Percentiles rank a stretch among this genome's conserved stretches.
Evolutionary conservation across 2,113 vertebrate genomes (phyloP).

Genomic region (Cephalopholis sonnerati): DNA sequence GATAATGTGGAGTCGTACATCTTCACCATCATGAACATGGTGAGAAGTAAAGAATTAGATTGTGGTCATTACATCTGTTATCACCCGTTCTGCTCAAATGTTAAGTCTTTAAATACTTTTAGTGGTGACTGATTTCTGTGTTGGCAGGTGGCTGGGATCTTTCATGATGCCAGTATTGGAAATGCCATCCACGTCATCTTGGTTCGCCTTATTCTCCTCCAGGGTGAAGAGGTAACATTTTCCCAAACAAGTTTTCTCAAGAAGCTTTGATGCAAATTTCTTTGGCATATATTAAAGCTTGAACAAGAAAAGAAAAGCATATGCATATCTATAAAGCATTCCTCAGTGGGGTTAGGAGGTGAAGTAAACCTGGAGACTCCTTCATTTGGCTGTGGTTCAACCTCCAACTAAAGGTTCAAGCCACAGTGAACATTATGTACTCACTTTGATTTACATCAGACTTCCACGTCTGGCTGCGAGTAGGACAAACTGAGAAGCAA

Average conservation of each 20-base stretch:
- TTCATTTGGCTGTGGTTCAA: not conserved
- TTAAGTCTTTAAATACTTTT: not conserved
- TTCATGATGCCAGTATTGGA: slow-evolving; percentile 96
- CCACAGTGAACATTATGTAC: not conserved
- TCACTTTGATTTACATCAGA: not conserved
- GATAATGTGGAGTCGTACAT: slow-evolving; percentile 96
- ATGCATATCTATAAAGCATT: not conserved
- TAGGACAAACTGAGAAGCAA: not conserved
- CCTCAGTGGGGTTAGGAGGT: not conserved
- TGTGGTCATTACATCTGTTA: not conserved
- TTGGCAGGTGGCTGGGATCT: slow-evolving; percentile 93
- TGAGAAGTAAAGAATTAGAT: slow-evolving; percentile 55
- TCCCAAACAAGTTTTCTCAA: not conserved
- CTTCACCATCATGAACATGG: slow-evolving; percentile 99
- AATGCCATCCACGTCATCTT: slow-evolving; percentile 96
- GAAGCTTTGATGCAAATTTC: not conserved
- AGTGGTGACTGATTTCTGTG: not conserved
- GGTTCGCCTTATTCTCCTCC: slow-evolving; percentile 94
- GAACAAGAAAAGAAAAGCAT: not conserved
- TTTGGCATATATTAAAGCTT: not conserved
- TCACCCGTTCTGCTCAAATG: not conserved
- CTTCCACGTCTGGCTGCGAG: not conserved
- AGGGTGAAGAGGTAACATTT: slow-evolving; percentile 93
- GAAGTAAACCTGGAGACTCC: not conserved
- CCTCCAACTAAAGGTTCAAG: not conserved